phyloP scores from a whole-genome alignment of 2,113 vertebrate species.

The Corythornis madagascariensis region DNA sequence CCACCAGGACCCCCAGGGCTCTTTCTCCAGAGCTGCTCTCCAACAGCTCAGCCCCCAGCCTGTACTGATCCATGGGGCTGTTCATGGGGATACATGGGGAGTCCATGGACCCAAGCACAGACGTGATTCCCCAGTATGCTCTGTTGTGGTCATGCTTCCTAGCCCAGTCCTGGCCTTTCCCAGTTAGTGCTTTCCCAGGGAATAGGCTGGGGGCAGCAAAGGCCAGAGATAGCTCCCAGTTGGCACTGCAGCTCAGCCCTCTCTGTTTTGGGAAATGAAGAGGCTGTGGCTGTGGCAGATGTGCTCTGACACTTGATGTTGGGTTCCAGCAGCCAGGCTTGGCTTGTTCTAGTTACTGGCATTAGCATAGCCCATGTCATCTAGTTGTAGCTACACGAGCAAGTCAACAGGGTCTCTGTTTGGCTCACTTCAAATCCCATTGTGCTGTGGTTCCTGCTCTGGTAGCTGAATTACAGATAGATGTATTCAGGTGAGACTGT shows the following conservation, averaged over 20 bases:
- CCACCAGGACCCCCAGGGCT: too few relatives aligned
- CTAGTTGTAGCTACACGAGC: background rate
- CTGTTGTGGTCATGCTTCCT: fast-evolving
- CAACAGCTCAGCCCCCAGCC: too few relatives aligned
- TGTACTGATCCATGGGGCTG: too few relatives aligned
- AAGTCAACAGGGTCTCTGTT: background rate
- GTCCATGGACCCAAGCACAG: background rate
- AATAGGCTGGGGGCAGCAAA: background rate
- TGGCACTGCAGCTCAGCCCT: background rate
- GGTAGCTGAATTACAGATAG: background rate
- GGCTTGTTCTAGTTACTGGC: background rate
- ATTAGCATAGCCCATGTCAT: fast-evolving
- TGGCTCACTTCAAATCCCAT: background rate
- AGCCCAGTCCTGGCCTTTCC: background rate
- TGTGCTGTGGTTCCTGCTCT: background rate
- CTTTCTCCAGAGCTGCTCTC: too few relatives aligned
- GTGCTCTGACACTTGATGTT: background rate
- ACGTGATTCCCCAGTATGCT: fast-evolving
- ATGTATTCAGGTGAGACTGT: background rate
- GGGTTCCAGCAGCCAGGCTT: background rate
- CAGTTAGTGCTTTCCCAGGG: fast-evolving
- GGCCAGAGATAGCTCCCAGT: fast-evolving
- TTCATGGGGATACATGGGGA: background rate
- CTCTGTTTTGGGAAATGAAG: background rate
- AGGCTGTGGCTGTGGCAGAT: background rate